phyloP scores from a whole-genome alignment of 1,140 invertebrate species.

The Chelonus insularis region DNA sequence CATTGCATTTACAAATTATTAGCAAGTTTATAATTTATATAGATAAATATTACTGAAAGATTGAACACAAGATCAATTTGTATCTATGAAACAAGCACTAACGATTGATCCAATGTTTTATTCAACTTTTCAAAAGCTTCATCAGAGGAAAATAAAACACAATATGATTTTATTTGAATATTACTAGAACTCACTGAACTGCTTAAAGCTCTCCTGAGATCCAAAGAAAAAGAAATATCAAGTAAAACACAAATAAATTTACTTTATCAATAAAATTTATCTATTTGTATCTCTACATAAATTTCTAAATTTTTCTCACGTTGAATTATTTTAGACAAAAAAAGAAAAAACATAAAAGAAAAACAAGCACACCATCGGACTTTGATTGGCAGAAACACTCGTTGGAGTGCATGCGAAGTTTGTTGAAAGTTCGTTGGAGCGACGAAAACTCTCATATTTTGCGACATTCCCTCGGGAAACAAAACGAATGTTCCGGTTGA shows the following conservation, averaged over 20 bases:
- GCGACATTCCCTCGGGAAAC: slow-evolving; percentile 32
- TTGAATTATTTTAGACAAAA: not conserved
- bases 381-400: slow-evolving; percentile 35
- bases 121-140: too few species aligned
- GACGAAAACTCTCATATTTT: slow-evolving; percentile 35
- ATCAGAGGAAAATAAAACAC: too few species aligned
- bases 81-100: too few species aligned
- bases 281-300: not conserved
- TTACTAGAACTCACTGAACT: too few species aligned
- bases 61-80: too few species aligned
- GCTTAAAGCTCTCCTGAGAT: too few species aligned
- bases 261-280: not conserved
- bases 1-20: too few species aligned
- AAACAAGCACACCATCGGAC: not conserved
- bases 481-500: slow-evolving; percentile 30
- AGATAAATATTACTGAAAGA: too few species aligned
- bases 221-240: not conserved
- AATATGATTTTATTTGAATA: too few species aligned
- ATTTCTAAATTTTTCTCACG: not conserved
- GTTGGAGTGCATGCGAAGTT: slow-evolving; percentile 33
- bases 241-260: not conserved
- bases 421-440: slow-evolving; percentile 26
- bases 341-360: slow-evolving; percentile 2
- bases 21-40: too few species aligned
- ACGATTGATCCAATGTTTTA: too few species aligned